Evolutionary conservation across 2,797 vertebrate genomes (phyloP).

Genomic region (Hafferia zeledoni): DNA sequence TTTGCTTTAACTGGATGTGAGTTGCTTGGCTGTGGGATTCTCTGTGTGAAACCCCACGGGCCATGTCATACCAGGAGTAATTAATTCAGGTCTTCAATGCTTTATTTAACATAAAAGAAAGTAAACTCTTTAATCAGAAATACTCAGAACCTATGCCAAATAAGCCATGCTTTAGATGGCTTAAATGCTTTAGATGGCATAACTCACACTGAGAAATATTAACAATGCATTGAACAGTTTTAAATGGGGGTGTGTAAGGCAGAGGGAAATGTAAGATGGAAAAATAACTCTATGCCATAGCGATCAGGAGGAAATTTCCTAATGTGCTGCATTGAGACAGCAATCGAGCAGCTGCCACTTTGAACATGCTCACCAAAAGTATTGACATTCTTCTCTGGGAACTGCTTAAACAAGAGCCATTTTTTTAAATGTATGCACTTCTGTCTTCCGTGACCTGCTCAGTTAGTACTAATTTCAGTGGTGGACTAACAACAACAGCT

Average conservation of each 20-base stretch:
- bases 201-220: background rate
- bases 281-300: rapidly evolving
- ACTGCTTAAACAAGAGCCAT: background rate
- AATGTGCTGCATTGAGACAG: background rate
- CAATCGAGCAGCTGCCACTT: background rate
- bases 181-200: background rate
- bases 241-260: background rate
- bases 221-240: background rate
- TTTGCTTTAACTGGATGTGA: background rate
- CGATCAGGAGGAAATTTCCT: background rate
- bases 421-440: background rate
- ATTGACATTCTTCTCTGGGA: background rate
- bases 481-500: background rate
- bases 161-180: background rate
- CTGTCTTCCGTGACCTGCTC: background rate
- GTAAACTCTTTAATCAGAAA: background rate
- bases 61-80: rapidly evolving
- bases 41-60: background rate
- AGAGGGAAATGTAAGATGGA: background rate
- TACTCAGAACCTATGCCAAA: background rate
- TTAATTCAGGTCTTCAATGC: background rate
- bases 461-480: background rate
- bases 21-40: background rate
- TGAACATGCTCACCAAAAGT: background rate
- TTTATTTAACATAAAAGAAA: background rate